Evolutionary conservation across 2,888 invertebrate species (phyloP), one percentile per base, ranked within the genome.

Genomic region (Diploptera punctata): DNA sequence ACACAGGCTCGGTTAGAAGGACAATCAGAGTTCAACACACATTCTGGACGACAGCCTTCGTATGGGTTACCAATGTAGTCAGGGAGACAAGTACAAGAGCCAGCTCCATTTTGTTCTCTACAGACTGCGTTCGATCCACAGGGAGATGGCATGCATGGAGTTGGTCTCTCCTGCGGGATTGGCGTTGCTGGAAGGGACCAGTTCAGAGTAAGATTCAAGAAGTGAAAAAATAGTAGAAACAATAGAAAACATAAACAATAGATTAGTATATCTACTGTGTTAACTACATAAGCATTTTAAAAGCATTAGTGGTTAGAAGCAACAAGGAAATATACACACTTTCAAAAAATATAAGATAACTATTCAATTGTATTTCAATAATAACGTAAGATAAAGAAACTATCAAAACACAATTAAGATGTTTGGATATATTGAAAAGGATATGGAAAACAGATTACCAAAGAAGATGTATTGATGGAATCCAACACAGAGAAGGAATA

Each of bases 21-120:
- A 78, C 89, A 89, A 74, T 89, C 88, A 1, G 86, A 84, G 77
- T 85, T 86, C 33, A 86, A 75, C 0, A 84, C 80, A 78, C 88
- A 88, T 79, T 88, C 87, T 7, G 88, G 88, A 73, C 87, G 82
- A 75, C 88, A 88, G 13, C 87, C 87, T 79, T 86, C 85, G 74
- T 87, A 87, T 16, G 89, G 89, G 78, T 88, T 87, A 61, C 88
- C 88, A 49, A 83, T 79, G 76, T 87, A 84, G 75, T 85, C 84
- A 19, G 83, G 79, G 33, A 86, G 79, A 77, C 87, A 88, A 10
- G 81, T 79, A 77, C 88, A 88, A 69, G 86, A 84, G 3, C 86
- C 86, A 18, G 84, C 86, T 18, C 82, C 82, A 76, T 85, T 86
- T 76, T 82, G 81, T 77, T 85, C 84, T 75, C 81, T 83, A 76